phyloP scores from a whole-genome alignment of 2,888 invertebrate species.

The Galeruca laticollis region DNA sequence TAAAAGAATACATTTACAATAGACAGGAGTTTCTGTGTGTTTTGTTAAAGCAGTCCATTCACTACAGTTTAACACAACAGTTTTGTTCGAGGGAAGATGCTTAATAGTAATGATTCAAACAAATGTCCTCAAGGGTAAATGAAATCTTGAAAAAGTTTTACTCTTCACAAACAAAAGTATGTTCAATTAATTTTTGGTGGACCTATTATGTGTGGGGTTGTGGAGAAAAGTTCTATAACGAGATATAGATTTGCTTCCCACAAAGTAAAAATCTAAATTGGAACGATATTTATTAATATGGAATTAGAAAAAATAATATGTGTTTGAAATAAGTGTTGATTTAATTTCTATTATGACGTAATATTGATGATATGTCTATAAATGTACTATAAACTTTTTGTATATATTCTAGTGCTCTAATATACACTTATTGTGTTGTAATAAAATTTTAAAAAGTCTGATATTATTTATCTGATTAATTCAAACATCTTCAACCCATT shows the following conservation, averaged over 20 bases:
- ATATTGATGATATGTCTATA: constrained; percentile 53
- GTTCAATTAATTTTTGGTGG: background rate
- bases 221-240: background rate
- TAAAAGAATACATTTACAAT: no score
- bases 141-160: constrained; percentile 3
- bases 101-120: no score
- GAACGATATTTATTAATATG: constrained; percentile 45
- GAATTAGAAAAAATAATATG: constrained; percentile 42
- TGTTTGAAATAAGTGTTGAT: constrained; percentile 52
- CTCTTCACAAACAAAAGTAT: background rate
- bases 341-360: constrained; percentile 39
- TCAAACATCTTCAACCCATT: background rate
- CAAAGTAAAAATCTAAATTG: constrained; percentile 6
- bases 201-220: background rate
- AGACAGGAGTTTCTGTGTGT: no score
- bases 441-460: constrained; percentile 50
- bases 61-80: no score
- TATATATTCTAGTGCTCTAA: constrained; percentile 55
- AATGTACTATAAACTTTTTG: constrained; percentile 56
- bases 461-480: background rate
- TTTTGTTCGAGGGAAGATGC: no score
- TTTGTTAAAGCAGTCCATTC: no score
- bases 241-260: background rate
- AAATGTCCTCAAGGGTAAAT: background rate
- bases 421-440: constrained; percentile 54